Evolutionary conservation across 2,888 invertebrate genomes (phyloP).

Genomic region (Nomada flava): DNA sequence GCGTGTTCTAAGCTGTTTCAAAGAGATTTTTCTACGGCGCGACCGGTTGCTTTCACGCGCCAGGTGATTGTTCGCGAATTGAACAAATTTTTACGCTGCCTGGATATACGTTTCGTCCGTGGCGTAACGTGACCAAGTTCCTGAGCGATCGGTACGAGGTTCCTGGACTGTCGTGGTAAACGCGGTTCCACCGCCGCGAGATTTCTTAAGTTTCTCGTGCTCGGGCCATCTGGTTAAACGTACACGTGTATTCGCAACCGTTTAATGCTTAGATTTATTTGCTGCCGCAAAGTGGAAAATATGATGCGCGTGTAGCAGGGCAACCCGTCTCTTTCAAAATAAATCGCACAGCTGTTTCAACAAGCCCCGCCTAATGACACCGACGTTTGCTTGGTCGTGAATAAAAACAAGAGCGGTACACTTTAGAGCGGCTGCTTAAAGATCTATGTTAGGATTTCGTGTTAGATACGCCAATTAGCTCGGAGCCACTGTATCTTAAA

Average conservation of each 20-base stretch:
- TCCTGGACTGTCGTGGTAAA: background rate
- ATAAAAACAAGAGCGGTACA: conserved; percentile 20
- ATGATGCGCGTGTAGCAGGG: background rate
- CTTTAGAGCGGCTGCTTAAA: background rate
- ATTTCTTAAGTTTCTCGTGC: background rate
- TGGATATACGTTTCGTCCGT: background rate
- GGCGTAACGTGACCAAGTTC: background rate
- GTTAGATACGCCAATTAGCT: background rate
- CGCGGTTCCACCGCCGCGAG: background rate
- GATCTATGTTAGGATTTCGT: background rate
- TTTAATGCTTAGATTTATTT: conserved; percentile 28
- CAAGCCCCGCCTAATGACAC: conserved; percentile 22
- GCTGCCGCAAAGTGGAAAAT: conserved; percentile 27
- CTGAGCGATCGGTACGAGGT: background rate
- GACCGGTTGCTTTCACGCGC: conserved; percentile 19
- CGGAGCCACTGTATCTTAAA: background rate
- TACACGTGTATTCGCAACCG: background rate
- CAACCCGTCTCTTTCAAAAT: conserved; percentile 31
- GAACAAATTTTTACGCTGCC: background rate
- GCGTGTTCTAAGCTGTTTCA: conserved; percentile 2
- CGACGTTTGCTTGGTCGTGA: conserved; percentile 20
- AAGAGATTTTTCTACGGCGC: conserved; percentile 40
- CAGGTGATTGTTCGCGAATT: background rate
- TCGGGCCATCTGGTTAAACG: background rate
- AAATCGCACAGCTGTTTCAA: conserved; percentile 38